Evolutionary conservation across 2,888 invertebrate species (phyloP).

Genomic region (Caenorhabditis japonica): DNA sequence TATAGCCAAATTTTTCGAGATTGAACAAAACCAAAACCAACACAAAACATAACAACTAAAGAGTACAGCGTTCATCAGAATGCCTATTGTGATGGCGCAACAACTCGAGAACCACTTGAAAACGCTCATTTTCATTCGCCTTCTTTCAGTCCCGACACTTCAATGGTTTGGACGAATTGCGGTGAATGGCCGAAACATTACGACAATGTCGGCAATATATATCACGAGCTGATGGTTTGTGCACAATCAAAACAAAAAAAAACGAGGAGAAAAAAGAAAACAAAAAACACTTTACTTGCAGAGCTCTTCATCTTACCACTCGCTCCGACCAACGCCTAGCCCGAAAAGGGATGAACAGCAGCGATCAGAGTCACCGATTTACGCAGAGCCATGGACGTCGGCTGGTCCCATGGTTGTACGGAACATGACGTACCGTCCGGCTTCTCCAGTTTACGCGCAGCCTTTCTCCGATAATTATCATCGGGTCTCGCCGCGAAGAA

Average conservation of each 20-base stretch:
- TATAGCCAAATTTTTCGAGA: neutral
- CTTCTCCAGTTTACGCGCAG: conserved; percentile 49
- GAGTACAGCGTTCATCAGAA: conserved; percentile 32
- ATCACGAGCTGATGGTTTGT: conserved; percentile 58
- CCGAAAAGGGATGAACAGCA: conserved; percentile 18
- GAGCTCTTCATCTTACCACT: conserved; percentile 33
- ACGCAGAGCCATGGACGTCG: conserved; percentile 61
- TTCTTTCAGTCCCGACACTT: conserved; percentile 53
- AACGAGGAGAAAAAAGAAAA: too few species aligned
- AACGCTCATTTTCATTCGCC: conserved; percentile 21
- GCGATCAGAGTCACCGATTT: conserved; percentile 53
- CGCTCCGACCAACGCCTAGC: conserved; percentile 40
- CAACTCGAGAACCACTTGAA: conserved; percentile 35
- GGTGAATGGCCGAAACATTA: conserved; percentile 45
- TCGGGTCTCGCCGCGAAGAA: conserved; percentile 24
- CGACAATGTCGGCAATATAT: conserved; percentile 49
- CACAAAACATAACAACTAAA: neutral
- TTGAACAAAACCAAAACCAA: neutral
- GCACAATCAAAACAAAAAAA: too few species aligned
- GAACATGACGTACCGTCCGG: conserved; percentile 47
- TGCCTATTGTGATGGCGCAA: conserved; percentile 40
- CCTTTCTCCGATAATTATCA: conserved; percentile 40
- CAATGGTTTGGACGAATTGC: conserved; percentile 55
- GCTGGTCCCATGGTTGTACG: conserved; percentile 45
- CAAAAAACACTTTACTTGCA: too few species aligned